A percentile compares a stretch with the other conserved stretches of the same genome.
These are phyloP conservation scores for Dynastes hyllus DNA, from an alignment of 2,888 invertebrate species.

Conservation along the genomic window DNA sequence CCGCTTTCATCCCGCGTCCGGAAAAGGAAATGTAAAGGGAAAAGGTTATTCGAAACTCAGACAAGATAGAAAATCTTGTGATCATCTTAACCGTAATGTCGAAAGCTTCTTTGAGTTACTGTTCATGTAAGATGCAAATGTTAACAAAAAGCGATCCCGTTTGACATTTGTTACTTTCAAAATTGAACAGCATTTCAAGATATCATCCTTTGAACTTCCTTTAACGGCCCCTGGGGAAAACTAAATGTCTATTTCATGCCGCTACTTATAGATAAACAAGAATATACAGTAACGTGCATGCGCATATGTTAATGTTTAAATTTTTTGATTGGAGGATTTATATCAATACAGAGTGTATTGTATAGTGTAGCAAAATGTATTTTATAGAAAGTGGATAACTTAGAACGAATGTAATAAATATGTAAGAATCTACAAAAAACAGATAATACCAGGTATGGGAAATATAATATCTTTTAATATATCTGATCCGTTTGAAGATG, in stretches of 20 bases:
- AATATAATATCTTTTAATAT: no score
- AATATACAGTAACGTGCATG: background rate
- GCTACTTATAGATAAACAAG: background rate
- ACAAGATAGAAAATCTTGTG: conserved; percentile 30
- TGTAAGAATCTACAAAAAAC: no score
- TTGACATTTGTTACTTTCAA: conserved; percentile 40
- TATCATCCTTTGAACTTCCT: conserved; percentile 36
- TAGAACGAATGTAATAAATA: no score
- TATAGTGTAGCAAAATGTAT: no score
- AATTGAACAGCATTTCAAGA: conserved; percentile 26
- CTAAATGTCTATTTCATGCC: conserved; percentile 30
- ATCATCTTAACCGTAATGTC: conserved; percentile 44
- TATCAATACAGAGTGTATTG: no score
- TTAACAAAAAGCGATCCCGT: conserved; percentile 41
- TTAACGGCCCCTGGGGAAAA: conserved; percentile 5
- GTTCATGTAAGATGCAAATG: conserved; percentile 45
- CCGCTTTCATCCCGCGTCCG: conserved; percentile 6
- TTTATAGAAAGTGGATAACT: no score
- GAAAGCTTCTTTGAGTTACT: conserved; percentile 41
- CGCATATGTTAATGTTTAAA: background rate
- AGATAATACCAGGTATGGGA: no score
- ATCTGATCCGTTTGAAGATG: no score
- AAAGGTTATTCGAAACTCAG: conserved; percentile 28
- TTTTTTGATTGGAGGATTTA: no score
- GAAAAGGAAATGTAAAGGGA: conserved; percentile 14